Percentiles rank a stretch among this genome's conserved stretches.
phyloP scores from a whole-genome alignment of 2,113 vertebrate genomes.

The Fregata magnificens region DNA sequence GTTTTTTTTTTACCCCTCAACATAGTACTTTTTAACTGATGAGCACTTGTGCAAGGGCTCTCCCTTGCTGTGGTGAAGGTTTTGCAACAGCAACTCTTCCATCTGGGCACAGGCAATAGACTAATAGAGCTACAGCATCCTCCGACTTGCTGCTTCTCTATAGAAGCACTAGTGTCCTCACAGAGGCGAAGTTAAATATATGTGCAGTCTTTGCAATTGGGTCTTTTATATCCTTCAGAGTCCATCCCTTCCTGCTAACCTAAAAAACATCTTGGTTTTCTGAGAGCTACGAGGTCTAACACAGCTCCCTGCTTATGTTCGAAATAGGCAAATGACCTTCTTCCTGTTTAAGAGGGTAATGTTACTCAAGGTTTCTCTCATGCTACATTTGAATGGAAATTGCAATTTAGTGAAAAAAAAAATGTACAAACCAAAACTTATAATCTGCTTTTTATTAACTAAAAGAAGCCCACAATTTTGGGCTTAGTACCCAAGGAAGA shows the following conservation, averaged over 20 bases:
- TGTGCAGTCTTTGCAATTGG: neutral
- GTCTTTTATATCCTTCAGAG: neutral
- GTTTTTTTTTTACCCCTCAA: rapidly evolving
- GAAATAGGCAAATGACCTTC: neutral
- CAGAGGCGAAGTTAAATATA: neutral
- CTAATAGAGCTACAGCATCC: neutral
- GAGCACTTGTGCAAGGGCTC: neutral
- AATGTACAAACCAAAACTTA: neutral
- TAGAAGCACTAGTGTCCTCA: neutral
- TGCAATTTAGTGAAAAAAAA: neutral
- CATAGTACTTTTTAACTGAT: neutral
- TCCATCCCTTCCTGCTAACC: neutral
- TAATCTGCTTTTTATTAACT: neutral
- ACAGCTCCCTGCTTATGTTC: neutral
- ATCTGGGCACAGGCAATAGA: neutral
- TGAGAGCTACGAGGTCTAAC: neutral
- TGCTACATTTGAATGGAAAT: neutral
- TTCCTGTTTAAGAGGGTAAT: neutral
- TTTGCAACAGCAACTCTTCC: neutral
- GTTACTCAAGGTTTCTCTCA: neutral
- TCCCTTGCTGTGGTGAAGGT: neutral
- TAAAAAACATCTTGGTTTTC: neutral
- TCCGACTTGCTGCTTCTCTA: neutral
- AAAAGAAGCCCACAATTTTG: neutral
- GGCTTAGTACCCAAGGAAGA: neutral